These are phyloP conservation scores for Gorsachius goisagi DNA, from an alignment of 2,113 vertebrate species.

Conservation along the genomic window DNA sequence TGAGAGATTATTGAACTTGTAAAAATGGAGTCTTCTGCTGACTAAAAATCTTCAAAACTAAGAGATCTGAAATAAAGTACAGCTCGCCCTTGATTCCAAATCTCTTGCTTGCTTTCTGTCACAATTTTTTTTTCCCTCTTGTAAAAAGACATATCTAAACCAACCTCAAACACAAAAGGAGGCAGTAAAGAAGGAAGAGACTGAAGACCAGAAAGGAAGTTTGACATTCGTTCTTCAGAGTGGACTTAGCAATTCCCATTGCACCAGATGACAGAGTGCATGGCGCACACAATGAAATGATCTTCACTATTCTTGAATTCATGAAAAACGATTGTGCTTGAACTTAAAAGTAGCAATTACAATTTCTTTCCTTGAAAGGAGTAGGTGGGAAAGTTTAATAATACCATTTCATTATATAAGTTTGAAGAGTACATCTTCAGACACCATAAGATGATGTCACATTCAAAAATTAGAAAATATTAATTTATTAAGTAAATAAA, in stretches of 20 bases:
- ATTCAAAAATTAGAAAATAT: not conserved
- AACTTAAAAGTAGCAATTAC: not conserved
- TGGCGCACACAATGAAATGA: not conserved
- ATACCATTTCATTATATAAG: not conserved
- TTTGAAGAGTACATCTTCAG: not conserved
- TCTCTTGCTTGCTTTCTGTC: not conserved
- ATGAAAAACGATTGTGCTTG: not conserved
- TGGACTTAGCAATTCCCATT: not conserved
- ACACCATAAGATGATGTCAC: not conserved
- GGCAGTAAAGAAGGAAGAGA: not conserved
- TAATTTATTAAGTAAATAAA: not conserved
- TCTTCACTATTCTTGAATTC: not conserved
- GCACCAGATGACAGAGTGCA: not conserved
- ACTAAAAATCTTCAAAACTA: not conserved
- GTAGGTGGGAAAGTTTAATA: not conserved
- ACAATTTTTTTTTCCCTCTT: not conserved
- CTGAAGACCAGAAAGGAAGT: not conserved
- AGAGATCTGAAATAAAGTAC: not conserved
- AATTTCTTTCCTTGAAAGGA: not conserved
- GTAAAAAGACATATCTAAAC: not conserved
- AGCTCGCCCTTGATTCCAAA: not conserved
- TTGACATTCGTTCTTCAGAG: not conserved
- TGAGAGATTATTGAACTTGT: not conserved
- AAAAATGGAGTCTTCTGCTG: not conserved
- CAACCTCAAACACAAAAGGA: not conserved